These are phyloP conservation scores for Cynopterus sphinx DNA, from an alignment of 2,797 vertebrate species.

Conservation along the genomic window DNA sequence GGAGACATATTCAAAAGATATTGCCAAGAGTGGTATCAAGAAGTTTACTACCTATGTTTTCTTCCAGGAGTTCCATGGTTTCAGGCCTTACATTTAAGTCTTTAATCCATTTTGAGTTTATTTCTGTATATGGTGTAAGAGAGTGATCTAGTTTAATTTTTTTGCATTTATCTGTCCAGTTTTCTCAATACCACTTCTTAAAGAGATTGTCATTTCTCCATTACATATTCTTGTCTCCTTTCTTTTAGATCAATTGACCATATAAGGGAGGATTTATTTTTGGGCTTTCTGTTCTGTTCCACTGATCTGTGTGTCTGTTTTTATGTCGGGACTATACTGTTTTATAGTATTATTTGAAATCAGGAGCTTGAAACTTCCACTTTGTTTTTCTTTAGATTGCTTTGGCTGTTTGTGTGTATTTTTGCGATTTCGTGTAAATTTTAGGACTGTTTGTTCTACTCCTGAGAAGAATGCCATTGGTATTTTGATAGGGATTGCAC, in stretches of 20 bases:
- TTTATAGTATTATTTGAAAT: background rate
- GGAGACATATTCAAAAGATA: background rate
- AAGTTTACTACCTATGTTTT: background rate
- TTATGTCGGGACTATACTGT: too few species aligned
- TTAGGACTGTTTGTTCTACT: background rate
- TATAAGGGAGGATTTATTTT: too few species aligned
- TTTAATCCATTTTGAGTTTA: background rate
- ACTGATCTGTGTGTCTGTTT: too few species aligned
- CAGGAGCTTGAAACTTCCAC: background rate
- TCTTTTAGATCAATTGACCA: too few species aligned
- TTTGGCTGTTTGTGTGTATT: background rate
- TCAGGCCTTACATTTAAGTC: background rate
- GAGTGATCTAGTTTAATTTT: background rate
- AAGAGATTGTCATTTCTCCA: too few species aligned
- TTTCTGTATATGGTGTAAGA: background rate
- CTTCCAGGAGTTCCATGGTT: background rate
- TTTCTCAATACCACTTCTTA: too few species aligned
- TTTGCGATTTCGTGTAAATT: background rate
- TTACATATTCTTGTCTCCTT: too few species aligned
- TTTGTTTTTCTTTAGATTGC: background rate
- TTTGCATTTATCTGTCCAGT: too few species aligned
- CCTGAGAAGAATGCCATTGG: background rate
- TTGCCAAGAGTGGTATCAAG: background rate
- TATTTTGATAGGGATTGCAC: background rate
- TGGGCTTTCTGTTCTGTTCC: too few species aligned